Percentiles rank a stretch among this genome's conserved stretches.
phyloP scores from a whole-genome alignment of 64 coral and sea anemone species.

The Pachyseris speciosa region DNA sequence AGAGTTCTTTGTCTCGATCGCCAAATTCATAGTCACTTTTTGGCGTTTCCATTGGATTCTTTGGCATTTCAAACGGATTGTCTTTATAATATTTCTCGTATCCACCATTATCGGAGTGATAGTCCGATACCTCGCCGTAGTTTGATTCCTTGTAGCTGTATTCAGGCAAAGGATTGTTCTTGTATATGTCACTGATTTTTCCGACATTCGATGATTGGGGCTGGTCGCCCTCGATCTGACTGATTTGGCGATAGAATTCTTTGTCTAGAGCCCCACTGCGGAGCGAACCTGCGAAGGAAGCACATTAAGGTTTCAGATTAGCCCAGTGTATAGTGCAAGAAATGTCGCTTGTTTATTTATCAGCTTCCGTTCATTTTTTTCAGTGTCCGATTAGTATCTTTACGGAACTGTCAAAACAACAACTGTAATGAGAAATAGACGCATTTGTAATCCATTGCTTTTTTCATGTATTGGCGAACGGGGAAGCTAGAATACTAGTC shows the following conservation, averaged over 20 bases:
- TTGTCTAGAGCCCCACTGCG: constrained; percentile 11
- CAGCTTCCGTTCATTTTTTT: too few relatives aligned
- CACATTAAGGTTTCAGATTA: too few relatives aligned
- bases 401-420: too few relatives aligned
- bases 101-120: background rate
- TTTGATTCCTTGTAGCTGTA: constrained; percentile 63
- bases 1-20: background rate
- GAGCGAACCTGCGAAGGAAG: background rate
- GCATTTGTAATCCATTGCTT: too few relatives aligned
- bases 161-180: constrained; percentile 57
- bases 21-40: background rate
- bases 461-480: too few relatives aligned
- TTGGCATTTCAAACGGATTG: constrained; percentile 15
- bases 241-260: constrained; percentile 41
- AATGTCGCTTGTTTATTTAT: too few relatives aligned
- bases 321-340: too few relatives aligned
- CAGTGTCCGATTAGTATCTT: too few relatives aligned
- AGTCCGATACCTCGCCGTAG: constrained; percentile 4
- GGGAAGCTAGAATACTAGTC: too few relatives aligned
- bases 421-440: too few relatives aligned
- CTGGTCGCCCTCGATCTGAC: constrained; percentile 26
- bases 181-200: constrained; percentile 31
- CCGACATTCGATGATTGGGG: background rate
- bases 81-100: background rate
- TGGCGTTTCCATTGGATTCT: background rate